Conservation (phyloP, 2,888 invertebrate genomes). For the Camptogramma bilineatum region DNA sequence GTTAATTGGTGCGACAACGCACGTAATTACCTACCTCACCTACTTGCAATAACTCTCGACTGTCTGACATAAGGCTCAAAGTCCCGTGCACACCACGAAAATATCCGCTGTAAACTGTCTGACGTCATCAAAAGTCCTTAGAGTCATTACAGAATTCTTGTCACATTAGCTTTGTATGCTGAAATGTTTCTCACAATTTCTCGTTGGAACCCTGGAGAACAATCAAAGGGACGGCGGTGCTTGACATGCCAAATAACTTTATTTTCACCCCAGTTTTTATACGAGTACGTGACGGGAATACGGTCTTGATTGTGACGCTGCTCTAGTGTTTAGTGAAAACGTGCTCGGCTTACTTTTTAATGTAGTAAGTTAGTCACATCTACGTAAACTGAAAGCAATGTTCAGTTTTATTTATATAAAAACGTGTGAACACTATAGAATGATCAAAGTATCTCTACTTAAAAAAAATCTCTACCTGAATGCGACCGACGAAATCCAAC, state of each 20-base stretch:
- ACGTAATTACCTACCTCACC: not conserved
- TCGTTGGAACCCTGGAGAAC: conserved; percentile 25
- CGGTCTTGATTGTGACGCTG: conserved; percentile 24
- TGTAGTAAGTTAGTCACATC: conserved; percentile 13
- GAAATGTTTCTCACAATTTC: conserved; percentile 18
- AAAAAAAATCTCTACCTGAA: no score
- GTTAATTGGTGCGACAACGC: not conserved
- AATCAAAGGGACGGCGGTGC: conserved; percentile 34
- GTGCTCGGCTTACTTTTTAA: conserved; percentile 35
- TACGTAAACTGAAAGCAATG: conserved; percentile 1
- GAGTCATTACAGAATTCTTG: conserved; percentile 2
- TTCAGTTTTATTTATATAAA: not conserved
- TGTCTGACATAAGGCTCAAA: not conserved
- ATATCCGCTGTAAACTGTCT: not conserved
- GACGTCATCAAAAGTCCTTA: not conserved
- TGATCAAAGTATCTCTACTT: no score
- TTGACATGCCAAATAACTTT: conserved; percentile 41
- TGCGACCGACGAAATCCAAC: no score
- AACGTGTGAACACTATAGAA: not conserved
- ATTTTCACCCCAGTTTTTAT: conserved; percentile 38
- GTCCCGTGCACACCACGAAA: not conserved
- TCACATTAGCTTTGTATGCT: conserved; percentile 4
- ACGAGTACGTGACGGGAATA: conserved; percentile 33
- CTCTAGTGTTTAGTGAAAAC: conserved; percentile 34
- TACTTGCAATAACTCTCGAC: not conserved